Evolutionary conservation across 2,888 invertebrate genomes (phyloP).

Genomic region (Drosophila meridionalis): DNA sequence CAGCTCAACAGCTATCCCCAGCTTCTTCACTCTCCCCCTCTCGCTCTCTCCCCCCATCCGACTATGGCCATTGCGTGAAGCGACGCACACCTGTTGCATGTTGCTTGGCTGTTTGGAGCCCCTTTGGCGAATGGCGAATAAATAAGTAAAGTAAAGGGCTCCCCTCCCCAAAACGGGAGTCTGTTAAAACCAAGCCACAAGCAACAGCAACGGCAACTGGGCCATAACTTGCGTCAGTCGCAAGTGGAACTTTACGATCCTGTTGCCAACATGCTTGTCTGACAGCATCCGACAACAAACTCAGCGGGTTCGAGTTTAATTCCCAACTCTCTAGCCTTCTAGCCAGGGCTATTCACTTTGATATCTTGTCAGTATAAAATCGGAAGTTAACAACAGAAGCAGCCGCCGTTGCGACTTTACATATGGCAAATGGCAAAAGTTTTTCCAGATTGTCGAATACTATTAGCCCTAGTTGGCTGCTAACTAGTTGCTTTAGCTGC

Average conservation of each 20-base stretch:
- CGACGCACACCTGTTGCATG: conserved; percentile 59
- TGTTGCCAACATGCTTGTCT: conserved; percentile 48
- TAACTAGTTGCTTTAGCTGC: conserved; percentile 28
- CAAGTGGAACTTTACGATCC: conserved; percentile 56
- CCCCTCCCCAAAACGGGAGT: conserved; percentile 35
- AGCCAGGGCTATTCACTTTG: conserved; percentile 9
- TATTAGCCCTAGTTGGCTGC: neutral
- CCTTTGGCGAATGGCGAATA: conserved; percentile 46
- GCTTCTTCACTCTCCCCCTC: neutral
- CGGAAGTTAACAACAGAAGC: conserved; percentile 36
- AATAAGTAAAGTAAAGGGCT: conserved; percentile 52
- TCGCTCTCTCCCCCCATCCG: neutral
- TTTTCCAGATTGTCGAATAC: conserved; percentile 26
- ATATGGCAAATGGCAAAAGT: conserved; percentile 8
- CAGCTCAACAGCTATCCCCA: neutral
- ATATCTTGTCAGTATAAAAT: conserved; percentile 25
- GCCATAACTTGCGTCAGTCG: conserved; percentile 56
- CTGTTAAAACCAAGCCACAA: conserved; percentile 15
- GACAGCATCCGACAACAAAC: conserved; percentile 71
- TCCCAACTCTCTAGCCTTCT: conserved; percentile 8
- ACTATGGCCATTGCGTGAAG: conserved; percentile 39
- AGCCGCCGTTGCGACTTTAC: conserved; percentile 11
- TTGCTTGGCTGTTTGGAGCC: conserved; percentile 28
- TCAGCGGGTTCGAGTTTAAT: conserved; percentile 41
- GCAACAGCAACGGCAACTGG: conserved; percentile 11